Conservation (phyloP, 1,140 invertebrate genomes). For the Acromyrmex echinatior region DNA sequence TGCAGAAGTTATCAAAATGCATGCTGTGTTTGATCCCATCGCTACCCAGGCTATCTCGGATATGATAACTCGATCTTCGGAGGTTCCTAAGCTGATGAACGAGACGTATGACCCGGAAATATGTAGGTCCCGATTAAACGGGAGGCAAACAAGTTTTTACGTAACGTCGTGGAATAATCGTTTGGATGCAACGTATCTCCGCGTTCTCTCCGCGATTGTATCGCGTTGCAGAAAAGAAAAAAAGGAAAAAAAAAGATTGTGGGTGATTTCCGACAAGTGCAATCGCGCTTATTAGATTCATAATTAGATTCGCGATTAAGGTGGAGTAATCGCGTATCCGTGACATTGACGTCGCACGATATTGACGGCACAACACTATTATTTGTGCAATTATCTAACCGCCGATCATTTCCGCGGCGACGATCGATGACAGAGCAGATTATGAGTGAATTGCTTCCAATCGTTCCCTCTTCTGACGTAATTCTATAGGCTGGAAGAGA, state of each 20-base stretch:
- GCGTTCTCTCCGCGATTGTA: not conserved
- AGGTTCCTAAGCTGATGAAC: slow-evolving; percentile 36
- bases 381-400: slow-evolving; percentile 52
- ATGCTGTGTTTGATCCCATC: slow-evolving; percentile 42
- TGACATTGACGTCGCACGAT: slow-evolving; percentile 17
- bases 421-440: slow-evolving; percentile 25
- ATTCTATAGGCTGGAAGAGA: not conserved
- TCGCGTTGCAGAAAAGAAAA: not conserved
- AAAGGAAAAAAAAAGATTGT: not conserved
- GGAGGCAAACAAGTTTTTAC: slow-evolving; percentile 80
- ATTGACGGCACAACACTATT: not conserved
- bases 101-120: slow-evolving; percentile 6
- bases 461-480: slow-evolving; percentile 12
- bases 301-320: slow-evolving; percentile 36
- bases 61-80: slow-evolving; percentile 28
- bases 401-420: not conserved
- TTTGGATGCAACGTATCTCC: slow-evolving; percentile 1
- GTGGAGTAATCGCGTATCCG: not conserved
- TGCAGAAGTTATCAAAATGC: not conserved
- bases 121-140: slow-evolving; percentile 68
- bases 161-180: slow-evolving; percentile 70
- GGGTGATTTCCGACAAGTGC: not conserved
- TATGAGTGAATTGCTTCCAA: not conserved
- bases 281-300: not conserved
- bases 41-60: slow-evolving; percentile 6